These are phyloP conservation scores for Labeo calbasu DNA, from an alignment of 2,797 vertebrate species.

Conservation along the genomic window DNA sequence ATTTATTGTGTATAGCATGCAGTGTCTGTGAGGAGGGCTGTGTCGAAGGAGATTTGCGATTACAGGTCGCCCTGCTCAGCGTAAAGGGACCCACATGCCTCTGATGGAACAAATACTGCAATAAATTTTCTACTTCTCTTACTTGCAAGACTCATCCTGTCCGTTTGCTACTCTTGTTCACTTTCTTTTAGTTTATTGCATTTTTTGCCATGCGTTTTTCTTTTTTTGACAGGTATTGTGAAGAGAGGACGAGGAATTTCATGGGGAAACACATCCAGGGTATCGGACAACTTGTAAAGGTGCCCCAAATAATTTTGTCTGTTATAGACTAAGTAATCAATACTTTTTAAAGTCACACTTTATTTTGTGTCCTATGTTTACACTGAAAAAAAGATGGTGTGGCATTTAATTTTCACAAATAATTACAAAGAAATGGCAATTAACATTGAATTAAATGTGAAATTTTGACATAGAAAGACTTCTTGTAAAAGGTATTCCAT, in stretches of 20 bases:
- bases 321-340: background rate
- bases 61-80: conserved; percentile 96
- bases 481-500: background rate
- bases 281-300: background rate
- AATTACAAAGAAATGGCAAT: background rate
- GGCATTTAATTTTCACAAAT: background rate
- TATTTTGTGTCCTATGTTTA: background rate
- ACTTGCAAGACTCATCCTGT: conserved; percentile 92
- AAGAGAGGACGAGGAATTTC: background rate
- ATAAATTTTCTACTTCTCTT: conserved; percentile 99
- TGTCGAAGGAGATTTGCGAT: conserved; percentile 99
- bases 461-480: background rate
- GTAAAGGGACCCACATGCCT: conserved; percentile 90
- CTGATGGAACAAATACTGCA: conserved; percentile 99
- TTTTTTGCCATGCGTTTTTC: background rate
- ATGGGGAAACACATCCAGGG: background rate
- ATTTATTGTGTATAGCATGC: conserved; percentile 99
- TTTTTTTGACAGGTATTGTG: background rate
- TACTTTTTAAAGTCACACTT: background rate
- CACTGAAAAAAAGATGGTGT: background rate
- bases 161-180: conserved; percentile 60
- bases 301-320: background rate
- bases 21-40: conserved; percentile 97
- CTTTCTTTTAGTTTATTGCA: background rate
- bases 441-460: background rate